phyloP scores from a whole-genome alignment of 2,888 invertebrate species.

The Aplocera efformata region DNA sequence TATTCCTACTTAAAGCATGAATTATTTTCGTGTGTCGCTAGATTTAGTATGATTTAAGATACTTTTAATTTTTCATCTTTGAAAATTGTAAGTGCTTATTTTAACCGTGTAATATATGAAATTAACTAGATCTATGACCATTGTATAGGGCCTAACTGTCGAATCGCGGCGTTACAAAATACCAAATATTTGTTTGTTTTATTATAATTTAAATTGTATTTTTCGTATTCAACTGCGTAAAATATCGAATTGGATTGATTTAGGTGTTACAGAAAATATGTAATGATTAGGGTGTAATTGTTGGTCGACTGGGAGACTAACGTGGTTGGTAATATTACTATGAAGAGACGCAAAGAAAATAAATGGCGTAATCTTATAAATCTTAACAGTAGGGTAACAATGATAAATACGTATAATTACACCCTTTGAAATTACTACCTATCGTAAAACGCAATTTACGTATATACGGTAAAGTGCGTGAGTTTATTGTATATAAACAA shows the following conservation, averaged over 20 bases:
- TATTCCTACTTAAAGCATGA: constrained; percentile 61
- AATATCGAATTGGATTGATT: background rate
- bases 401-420: too few relatives aligned
- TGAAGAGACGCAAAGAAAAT: too few relatives aligned
- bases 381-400: too few relatives aligned
- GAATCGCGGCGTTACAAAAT: constrained; percentile 52
- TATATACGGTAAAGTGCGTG: constrained; percentile 39
- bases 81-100: constrained; percentile 25
- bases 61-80: constrained; percentile 33
- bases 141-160: constrained; percentile 61
- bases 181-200: constrained; percentile 49
- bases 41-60: constrained; percentile 56
- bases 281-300: too few relatives aligned
- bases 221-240: constrained; percentile 4
- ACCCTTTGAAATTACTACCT: too few relatives aligned
- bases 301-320: too few relatives aligned
- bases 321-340: too few relatives aligned
- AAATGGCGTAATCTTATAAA: too few relatives aligned
- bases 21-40: constrained; percentile 49
- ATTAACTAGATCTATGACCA: constrained; percentile 17
- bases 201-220: constrained; percentile 16
- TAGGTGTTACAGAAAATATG: too few relatives aligned
- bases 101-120: constrained; percentile 4
- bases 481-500: constrained; percentile 31
- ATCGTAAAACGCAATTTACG: background rate